Base-by-base conservation (phyloP, 1,140 invertebrate species). In the Bombus sylvicola region DNA sequence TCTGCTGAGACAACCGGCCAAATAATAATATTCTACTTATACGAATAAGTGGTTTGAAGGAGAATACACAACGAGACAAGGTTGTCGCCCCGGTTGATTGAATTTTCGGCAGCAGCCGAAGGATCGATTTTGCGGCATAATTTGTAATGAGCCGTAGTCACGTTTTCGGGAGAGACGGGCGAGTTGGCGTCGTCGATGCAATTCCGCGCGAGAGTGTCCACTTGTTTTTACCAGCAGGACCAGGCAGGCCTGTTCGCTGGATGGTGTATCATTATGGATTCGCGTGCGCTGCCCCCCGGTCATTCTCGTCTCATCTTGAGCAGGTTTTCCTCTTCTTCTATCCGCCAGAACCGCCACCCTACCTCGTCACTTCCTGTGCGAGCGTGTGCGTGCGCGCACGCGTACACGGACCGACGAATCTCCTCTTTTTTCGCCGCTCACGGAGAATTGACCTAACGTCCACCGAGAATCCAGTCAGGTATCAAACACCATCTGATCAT, bases 281-380 rank as follows among this genome's bases (percentile, higher is more conserved):
- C 94, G 94, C 94, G 94, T 95, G 94, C 94, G 93, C 94, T 94
- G 94, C 94, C 93, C 47, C 90, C 93, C 92, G 93, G 94, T 95
- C 89, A 94, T 94, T 95, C 93, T 94, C 92, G 92, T 95, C 94
- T 94, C 93, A 90, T 92, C 88, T 89, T 85, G 88, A 83, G 85
- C 84, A 90, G 85, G 87, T 89, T 89, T 86, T 81, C 81, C 47
- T 78, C 86, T 85, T 86, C 72, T 77, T 86, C 83, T 81, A 86
- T 88, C 76, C 68, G 41, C 53, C 72, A 39, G 79, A 83, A 77
- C 34, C 82, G 62, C 71, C 41, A 62, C 69, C 75, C 47, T 62
- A 39, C 72, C 68, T 72, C 66, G 39, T 81, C 57, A 39, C 34
- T 80, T 62, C 59, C 37, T 47, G 68, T 9, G 28, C 73, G 62